These are phyloP conservation scores for Congeria kusceri DNA, from an alignment of 2,888 invertebrate species.

Conservation along the genomic window DNA sequence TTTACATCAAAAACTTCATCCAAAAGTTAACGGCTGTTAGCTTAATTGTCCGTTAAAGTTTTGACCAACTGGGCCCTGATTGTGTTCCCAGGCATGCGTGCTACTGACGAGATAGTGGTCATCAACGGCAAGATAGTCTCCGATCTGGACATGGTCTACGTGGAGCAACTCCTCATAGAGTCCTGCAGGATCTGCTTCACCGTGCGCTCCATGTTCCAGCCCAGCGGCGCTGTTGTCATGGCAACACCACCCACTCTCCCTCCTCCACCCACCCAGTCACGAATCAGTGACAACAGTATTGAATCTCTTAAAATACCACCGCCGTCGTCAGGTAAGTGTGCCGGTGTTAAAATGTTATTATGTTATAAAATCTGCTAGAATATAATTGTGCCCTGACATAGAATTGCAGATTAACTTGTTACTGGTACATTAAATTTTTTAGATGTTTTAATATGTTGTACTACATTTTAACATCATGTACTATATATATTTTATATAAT, in stretches of 20 bases:
- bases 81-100: constrained; percentile 92
- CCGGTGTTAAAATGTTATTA: too few species aligned
- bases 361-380: too few species aligned
- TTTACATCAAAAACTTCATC: too few species aligned
- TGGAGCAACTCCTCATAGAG: constrained; percentile 98
- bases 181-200: constrained; percentile 97
- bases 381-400: too few species aligned
- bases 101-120: constrained; percentile 99
- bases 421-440: too few species aligned
- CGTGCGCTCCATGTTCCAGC: constrained; percentile 93
- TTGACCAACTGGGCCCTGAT: too few species aligned
- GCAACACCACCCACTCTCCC: constrained; percentile 97
- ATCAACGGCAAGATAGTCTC: constrained; percentile 99
- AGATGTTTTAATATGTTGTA: too few species aligned
- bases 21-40: too few species aligned
- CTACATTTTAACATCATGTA: too few species aligned
- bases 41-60: too few species aligned
- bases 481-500: too few species aligned
- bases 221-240: constrained; percentile 85
- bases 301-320: constrained; percentile 98
- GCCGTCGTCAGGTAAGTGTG: constrained; percentile 87
- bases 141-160: constrained; percentile 99
- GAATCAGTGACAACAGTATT: constrained; percentile 92
- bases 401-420: too few species aligned
- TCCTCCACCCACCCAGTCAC: constrained; percentile 92